Conservation (phyloP, 2,113 vertebrate genomes). For the Ophiodon elongatus region DNA sequence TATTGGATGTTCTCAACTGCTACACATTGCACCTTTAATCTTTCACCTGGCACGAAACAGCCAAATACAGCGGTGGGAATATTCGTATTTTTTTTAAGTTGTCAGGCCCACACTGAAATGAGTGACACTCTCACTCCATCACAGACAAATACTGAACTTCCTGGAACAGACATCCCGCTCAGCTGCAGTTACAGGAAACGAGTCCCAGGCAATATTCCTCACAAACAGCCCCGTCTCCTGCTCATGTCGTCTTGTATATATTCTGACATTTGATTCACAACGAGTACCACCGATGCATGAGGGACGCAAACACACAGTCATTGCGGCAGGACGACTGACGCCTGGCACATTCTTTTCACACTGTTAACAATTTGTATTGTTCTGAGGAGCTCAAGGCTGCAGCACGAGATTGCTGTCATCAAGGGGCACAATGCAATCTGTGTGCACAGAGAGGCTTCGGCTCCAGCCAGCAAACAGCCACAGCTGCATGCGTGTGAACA, state of each 20-base stretch:
- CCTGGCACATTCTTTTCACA: slow-evolving; percentile 17
- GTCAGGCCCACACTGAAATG: neutral
- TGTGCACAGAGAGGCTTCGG: slow-evolving; percentile 6
- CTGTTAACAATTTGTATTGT: slow-evolving; percentile 36
- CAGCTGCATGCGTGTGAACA: slow-evolving; percentile 3
- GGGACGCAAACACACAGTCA: neutral
- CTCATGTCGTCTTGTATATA: neutral
- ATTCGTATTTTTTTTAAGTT: no score
- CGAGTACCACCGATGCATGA: neutral
- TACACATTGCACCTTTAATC: neutral
- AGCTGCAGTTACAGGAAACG: slow-evolving; percentile 28
- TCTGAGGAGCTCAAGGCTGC: slow-evolving; percentile 37
- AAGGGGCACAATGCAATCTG: slow-evolving; percentile 21
- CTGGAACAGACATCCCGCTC: slow-evolving; percentile 2
- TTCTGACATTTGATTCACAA: slow-evolving; percentile 30
- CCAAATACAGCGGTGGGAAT: no score
- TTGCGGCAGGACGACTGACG: slow-evolving; percentile 18
- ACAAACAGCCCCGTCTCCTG: neutral
- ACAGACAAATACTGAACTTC: slow-evolving; percentile 16
- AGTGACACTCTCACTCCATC: slow-evolving; percentile 17
- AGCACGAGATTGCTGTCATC: slow-evolving; percentile 41
- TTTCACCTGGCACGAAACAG: neutral
- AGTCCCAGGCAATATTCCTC: neutral
- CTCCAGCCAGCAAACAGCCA: neutral
- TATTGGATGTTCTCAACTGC: neutral